phyloP scores from a whole-genome alignment of 2,113 vertebrate species.

The Himantopus leucocephalus region DNA sequence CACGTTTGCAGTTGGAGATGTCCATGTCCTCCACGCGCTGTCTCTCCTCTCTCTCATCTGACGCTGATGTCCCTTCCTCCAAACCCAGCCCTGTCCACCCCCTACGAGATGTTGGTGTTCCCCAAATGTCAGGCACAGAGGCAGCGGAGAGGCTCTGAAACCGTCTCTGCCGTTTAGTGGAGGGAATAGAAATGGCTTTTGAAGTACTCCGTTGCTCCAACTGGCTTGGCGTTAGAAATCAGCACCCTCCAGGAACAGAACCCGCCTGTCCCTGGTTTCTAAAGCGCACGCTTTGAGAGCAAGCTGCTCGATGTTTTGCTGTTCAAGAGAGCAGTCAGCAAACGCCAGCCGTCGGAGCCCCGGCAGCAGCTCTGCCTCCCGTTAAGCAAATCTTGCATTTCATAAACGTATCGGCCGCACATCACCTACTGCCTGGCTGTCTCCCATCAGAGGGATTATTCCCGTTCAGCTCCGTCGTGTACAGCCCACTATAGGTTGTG shows the following conservation, averaged over 20 bases:
- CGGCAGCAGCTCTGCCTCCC: background rate
- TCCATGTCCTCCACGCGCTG: accelerated
- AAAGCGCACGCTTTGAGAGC: accelerated
- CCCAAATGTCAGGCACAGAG: background rate
- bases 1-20: background rate
- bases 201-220: background rate
- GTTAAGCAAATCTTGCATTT: background rate
- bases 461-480: accelerated
- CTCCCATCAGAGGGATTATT: background rate
- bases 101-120: accelerated
- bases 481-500: accelerated
- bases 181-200: background rate
- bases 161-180: accelerated
- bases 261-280: background rate
- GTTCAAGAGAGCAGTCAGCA: background rate
- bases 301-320: background rate
- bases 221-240: background rate
- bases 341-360: background rate
- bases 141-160: background rate
- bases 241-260: background rate
- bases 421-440: background rate
- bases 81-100: background rate
- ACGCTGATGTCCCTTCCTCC: background rate
- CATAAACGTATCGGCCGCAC: background rate
- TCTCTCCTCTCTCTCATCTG: background rate